Conservation (phyloP, 1,140 invertebrate species). For the Diabrotica virgifera region DNA sequence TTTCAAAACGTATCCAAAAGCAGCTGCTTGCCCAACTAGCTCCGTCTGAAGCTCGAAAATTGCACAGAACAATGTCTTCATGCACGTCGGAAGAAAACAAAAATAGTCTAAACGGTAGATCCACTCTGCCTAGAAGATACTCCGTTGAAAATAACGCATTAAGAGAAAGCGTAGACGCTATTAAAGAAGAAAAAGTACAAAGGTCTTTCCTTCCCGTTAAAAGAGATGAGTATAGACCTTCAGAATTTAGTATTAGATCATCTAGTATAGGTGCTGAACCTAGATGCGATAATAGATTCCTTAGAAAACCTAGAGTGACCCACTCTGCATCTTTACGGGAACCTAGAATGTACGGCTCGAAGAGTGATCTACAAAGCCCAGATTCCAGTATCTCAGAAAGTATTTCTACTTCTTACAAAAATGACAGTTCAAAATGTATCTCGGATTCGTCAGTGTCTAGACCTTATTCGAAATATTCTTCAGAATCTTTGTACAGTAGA, state of each 20-base stretch:
- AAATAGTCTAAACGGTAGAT: slow-evolving; percentile 26
- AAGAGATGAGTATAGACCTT: slow-evolving; percentile 27
- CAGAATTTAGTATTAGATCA: slow-evolving; percentile 31
- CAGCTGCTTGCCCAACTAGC: slow-evolving; percentile 62
- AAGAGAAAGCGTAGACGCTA: neutral
- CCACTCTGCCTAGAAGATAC: slow-evolving; percentile 36
- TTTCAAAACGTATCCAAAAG: slow-evolving; percentile 61
- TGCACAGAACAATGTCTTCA: slow-evolving; percentile 61
- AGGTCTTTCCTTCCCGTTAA: slow-evolving; percentile 35
- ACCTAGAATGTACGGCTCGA: slow-evolving; percentile 27
- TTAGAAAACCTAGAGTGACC: slow-evolving; percentile 27
- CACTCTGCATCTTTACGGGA: slow-evolving; percentile 33
- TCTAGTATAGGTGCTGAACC: slow-evolving; percentile 30
- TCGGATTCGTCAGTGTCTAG: slow-evolving; percentile 28
- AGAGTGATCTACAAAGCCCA: slow-evolving; percentile 34
- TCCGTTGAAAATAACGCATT: slow-evolving; percentile 27
- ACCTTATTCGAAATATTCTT: slow-evolving; percentile 34
- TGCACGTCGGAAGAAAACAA: slow-evolving; percentile 34
- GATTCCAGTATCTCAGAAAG: slow-evolving; percentile 43
- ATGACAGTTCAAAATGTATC: slow-evolving; percentile 30
- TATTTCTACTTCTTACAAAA: slow-evolving; percentile 28
- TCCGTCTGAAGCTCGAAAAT: slow-evolving; percentile 57
- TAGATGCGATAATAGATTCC: slow-evolving; percentile 29
- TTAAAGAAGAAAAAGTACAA: slow-evolving; percentile 8
- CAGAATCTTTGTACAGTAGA: slow-evolving; percentile 19